Percentiles rank a stretch among this genome's conserved stretches.
These are phyloP conservation scores for Pecten maximus DNA, from an alignment of 2,888 invertebrate genomes.

Conservation along the genomic window DNA sequence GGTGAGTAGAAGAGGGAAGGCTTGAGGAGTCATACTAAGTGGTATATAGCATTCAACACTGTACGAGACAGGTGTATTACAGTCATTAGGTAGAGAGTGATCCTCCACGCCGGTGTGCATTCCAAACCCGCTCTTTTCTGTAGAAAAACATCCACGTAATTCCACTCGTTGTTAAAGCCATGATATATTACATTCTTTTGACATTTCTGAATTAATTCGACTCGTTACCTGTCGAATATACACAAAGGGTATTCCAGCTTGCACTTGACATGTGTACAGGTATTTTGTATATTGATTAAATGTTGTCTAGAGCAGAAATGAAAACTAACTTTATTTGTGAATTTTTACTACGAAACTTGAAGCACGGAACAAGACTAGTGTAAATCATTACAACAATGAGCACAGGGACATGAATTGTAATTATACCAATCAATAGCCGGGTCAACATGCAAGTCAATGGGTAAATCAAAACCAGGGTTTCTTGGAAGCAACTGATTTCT, in stretches of 20 bases:
- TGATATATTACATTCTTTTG: not conserved
- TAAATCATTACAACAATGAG: too few relatives aligned
- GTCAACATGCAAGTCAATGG: too few relatives aligned
- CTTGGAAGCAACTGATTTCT: too few relatives aligned
- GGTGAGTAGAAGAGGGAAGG: not conserved
- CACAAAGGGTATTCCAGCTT: not conserved
- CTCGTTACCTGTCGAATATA: not conserved
- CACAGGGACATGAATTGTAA: too few relatives aligned
- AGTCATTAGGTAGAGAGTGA: not conserved
- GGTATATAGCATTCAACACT: not conserved
- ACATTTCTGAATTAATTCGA: slow-evolving; percentile 26
- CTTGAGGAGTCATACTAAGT: not conserved
- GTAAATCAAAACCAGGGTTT: too few relatives aligned
- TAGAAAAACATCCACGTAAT: not conserved
- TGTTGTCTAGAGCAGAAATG: not conserved
- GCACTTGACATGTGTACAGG: not conserved
- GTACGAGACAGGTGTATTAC: not conserved
- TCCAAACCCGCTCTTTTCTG: not conserved
- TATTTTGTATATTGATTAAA: not conserved
- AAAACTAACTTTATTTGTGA: not conserved
- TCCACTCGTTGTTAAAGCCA: not conserved
- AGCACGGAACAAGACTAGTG: too few relatives aligned
- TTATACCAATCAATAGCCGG: too few relatives aligned
- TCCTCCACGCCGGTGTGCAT: not conserved
- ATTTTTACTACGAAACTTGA: too few relatives aligned